These are phyloP conservation scores for Catharus fuscescens DNA, from an alignment of 2,113 vertebrate genomes.

Conservation along the genomic window DNA sequence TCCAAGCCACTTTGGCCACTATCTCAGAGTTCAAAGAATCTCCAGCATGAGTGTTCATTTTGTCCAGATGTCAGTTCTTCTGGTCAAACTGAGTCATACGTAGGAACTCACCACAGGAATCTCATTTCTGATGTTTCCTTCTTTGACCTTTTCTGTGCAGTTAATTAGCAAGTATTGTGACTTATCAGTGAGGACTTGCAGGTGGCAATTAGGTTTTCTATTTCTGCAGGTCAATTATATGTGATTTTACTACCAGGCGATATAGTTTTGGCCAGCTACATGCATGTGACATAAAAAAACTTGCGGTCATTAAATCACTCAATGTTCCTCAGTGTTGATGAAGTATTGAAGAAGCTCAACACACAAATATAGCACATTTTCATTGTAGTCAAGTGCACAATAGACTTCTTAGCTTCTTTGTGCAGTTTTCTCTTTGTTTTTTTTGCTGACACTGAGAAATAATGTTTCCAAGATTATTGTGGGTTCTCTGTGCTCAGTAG, in stretches of 20 bases:
- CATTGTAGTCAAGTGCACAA: background rate
- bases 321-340: background rate
- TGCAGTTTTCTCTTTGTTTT: background rate
- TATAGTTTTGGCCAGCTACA: background rate
- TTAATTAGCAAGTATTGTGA: slow-evolving; percentile 34
- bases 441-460: background rate
- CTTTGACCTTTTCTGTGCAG: slow-evolving; percentile 28
- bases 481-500: background rate
- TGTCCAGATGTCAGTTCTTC: slow-evolving; percentile 52
- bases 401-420: background rate
- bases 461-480: background rate
- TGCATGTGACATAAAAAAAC: background rate
- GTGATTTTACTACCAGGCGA: background rate
- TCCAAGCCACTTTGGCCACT: slow-evolving; percentile 44
- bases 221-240: background rate
- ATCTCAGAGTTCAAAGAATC: slow-evolving; percentile 31
- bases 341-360: background rate
- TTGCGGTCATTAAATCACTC: background rate
- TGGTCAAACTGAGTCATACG: background rate
- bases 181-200: background rate
- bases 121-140: slow-evolving; percentile 33
- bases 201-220: background rate
- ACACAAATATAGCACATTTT: background rate
- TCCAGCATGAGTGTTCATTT: slow-evolving; percentile 39
- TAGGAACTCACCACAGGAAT: slow-evolving; percentile 44